Evolutionary conservation across 2,888 invertebrate species (phyloP).

Genomic region (Heliconius charithonia): DNA sequence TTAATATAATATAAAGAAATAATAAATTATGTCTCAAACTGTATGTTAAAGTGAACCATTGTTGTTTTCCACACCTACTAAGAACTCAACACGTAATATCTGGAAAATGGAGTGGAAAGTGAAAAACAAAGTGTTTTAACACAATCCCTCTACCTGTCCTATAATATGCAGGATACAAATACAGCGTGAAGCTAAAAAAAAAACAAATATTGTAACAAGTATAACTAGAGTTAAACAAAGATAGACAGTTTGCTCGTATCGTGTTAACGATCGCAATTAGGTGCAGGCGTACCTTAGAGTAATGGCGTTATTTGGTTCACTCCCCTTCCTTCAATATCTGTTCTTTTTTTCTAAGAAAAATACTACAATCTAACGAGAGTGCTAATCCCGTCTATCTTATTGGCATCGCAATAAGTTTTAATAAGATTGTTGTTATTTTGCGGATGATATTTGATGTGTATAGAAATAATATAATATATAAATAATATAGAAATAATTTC

Average conservation of each 20-base stretch:
- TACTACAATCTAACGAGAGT: constrained; percentile 25
- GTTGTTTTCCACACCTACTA: too few relatives aligned
- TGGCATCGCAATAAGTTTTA: constrained; percentile 25
- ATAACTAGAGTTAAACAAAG: too few relatives aligned
- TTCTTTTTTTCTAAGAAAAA: constrained; percentile 38
- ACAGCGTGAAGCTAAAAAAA: too few relatives aligned
- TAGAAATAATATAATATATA: too few relatives aligned
- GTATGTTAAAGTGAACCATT: too few relatives aligned
- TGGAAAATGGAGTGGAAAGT: too few relatives aligned
- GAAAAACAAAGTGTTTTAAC: not conserved
- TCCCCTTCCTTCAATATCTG: constrained; percentile 32
- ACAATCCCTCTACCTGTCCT: not conserved
- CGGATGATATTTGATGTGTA: not conserved
- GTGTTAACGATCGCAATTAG: constrained; percentile 41
- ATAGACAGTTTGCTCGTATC: constrained; percentile 21
- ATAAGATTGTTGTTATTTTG: constrained; percentile 3
- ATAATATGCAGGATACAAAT: too few relatives aligned
- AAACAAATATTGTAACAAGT: too few relatives aligned
- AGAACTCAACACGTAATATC: too few relatives aligned
- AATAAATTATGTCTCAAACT: too few relatives aligned
- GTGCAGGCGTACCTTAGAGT: constrained; percentile 38
- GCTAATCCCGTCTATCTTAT: constrained; percentile 26
- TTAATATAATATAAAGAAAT: too few relatives aligned
- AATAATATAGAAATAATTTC: too few relatives aligned
- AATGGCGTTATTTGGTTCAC: constrained; percentile 42